Percentiles rank a stretch among this genome's conserved stretches.
Evolutionary conservation across 2,113 vertebrate genomes (phyloP).

Genomic region (Salvelinus namaycush): DNA sequence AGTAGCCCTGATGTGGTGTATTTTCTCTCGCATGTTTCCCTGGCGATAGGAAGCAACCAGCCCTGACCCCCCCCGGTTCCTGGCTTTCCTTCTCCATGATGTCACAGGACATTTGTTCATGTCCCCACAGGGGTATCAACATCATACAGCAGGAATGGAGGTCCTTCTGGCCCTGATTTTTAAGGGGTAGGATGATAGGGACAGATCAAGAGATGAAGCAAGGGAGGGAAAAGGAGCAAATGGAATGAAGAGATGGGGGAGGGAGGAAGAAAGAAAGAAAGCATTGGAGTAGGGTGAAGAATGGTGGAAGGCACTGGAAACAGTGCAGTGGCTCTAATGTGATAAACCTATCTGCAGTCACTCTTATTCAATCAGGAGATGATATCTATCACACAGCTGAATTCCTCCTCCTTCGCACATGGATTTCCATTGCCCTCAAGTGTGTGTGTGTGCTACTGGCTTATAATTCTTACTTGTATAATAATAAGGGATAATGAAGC

Average conservation of each 20-base stretch:
- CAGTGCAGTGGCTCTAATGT: conserved; percentile 44
- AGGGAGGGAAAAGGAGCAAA: not conserved
- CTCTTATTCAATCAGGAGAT: conserved; percentile 54
- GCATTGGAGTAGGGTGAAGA: not conserved
- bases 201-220: not conserved
- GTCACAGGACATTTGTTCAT: not conserved
- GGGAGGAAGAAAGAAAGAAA: not conserved
- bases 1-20: not conserved
- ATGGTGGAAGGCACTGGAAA: conserved; percentile 9
- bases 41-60: conserved; percentile 35
- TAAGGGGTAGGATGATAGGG: not conserved
- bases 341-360: conserved; percentile 61
- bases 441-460: not conserved
- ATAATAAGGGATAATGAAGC: not conserved
- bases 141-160: not conserved
- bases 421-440: not conserved
- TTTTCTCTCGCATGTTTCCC: not conserved
- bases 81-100: conserved; percentile 42
- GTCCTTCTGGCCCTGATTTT: not conserved
- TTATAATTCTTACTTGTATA: not conserved
- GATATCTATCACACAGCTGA: conserved; percentile 34
- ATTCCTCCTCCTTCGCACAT: conserved; percentile 50
- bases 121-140: not conserved
- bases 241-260: not conserved
- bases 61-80: not conserved